A percentile compares a stretch with the other conserved stretches of the same genome.
Conservation (phyloP, 2,888 invertebrate genomes). For the Myopa tessellatipennis region DNA sequence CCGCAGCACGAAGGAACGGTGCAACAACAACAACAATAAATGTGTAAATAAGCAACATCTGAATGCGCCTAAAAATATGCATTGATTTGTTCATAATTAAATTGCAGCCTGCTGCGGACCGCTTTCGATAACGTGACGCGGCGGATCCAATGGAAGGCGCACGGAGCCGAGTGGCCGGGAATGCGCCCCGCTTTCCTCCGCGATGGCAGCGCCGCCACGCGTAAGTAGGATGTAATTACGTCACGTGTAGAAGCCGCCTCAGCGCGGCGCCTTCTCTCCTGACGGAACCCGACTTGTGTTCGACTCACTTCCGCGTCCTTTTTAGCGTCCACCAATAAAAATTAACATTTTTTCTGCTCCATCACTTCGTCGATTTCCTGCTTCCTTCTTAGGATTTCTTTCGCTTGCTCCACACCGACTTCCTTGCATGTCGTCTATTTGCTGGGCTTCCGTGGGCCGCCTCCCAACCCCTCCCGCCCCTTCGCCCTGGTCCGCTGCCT, state of each 20-base stretch:
- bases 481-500: neutral
- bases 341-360: constrained; percentile 17
- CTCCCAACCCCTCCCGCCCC: neutral
- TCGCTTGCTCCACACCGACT: neutral
- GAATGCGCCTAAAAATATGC: constrained; percentile 2
- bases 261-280: neutral
- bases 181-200: neutral
- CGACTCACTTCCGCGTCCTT: constrained; percentile 21
- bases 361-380: constrained; percentile 34
- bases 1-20: neutral
- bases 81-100: constrained; percentile 15
- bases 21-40: neutral
- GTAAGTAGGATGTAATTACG: constrained; percentile 28
- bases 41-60: constrained; percentile 6
- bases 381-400: constrained; percentile 31
- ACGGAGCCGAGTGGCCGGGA: neutral
- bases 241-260: neutral
- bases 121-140: neutral
- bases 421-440: neutral
- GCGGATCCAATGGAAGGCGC: neutral
- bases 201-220: neutral
- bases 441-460: neutral
- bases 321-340: constrained; percentile 33
- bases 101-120: neutral
- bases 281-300: neutral